A percentile compares a stretch with the other conserved stretches of the same genome.
Conservation (phyloP, 2,113 vertebrate species). For the Sarotherodon lohbergeri region DNA sequence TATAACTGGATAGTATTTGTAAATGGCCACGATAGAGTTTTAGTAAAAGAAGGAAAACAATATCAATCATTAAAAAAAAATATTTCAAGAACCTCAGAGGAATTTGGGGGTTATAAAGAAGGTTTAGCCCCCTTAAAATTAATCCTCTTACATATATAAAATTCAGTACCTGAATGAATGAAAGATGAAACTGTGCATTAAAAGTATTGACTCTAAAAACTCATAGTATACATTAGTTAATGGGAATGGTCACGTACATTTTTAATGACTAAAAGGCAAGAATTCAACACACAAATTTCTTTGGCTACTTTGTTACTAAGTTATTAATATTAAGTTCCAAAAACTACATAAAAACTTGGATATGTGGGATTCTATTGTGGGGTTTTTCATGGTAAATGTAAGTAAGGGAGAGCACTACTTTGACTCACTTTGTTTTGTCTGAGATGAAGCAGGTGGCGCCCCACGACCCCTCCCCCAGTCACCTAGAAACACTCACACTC, state of each 20-base stretch:
- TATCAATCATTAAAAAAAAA: background rate
- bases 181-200: background rate
- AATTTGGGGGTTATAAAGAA: background rate
- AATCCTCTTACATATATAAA: background rate
- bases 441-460: constrained; percentile 70
- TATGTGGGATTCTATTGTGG: background rate
- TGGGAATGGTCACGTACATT: background rate
- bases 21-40: background rate
- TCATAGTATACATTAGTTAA: background rate
- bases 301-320: background rate
- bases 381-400: background rate
- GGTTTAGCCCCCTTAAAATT: background rate
- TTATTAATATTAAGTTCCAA: background rate
- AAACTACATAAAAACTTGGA: background rate
- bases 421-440: constrained; percentile 52
- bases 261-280: background rate
- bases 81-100: background rate
- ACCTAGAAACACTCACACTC: constrained; percentile 29
- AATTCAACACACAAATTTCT: background rate
- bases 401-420: background rate
- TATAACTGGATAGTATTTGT: background rate
- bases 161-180: background rate
- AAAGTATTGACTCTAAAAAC: background rate
- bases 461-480: constrained; percentile 52
- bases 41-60: background rate